Base-by-base conservation (phyloP, 2,113 vertebrate species). In the Microcebus lehilahytsara region DNA sequence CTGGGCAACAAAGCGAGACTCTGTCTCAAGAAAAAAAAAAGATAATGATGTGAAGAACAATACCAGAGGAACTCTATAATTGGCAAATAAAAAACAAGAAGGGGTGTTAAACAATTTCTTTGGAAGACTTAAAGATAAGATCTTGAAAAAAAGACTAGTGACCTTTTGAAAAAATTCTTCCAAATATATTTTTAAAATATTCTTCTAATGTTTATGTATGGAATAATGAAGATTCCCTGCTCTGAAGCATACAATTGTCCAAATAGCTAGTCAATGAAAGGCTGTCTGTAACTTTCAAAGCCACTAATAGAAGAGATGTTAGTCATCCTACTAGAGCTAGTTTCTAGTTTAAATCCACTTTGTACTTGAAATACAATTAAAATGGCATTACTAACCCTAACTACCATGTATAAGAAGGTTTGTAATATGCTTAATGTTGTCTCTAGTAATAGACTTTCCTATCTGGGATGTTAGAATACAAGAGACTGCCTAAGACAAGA, bases 301-400 rank as follows among this genome's bases (percentile, higher is more conserved):
- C 34, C 69, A 40, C 25, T 34, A 37, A 69, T 27, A 77, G 58
- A 20, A 58, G 56, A 58, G 42, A 16, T 85, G 10, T 91, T 49
- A 25, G 40, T 67, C 37, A 58, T 49, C 51, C 60, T 77, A 56
- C 51, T 30, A 34, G 46, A 32, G 56, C 49, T 91, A 58, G 86
- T 83, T 49, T 77, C 67, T 91, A 87, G 81, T 25, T 5, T 67
- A 93, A 90, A 90, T 81, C 49, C 27, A 74, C n/a, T 93, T 69
- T 81, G 53, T 67, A 89, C 23, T 66, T 77, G 60, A 92, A 93
- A 89, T 89, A 79, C 7, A 69, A 95, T 58, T 64, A 42, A 92
- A 77, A 78, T 53, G 53, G 69, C 87, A 91, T 81, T 27, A 86
- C 37, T 53, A 93, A 87, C 27, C 81, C 42, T 64, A 62, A 79